phyloP scores from a whole-genome alignment of 2,888 invertebrate genomes.

The Atethmia centrago region DNA sequence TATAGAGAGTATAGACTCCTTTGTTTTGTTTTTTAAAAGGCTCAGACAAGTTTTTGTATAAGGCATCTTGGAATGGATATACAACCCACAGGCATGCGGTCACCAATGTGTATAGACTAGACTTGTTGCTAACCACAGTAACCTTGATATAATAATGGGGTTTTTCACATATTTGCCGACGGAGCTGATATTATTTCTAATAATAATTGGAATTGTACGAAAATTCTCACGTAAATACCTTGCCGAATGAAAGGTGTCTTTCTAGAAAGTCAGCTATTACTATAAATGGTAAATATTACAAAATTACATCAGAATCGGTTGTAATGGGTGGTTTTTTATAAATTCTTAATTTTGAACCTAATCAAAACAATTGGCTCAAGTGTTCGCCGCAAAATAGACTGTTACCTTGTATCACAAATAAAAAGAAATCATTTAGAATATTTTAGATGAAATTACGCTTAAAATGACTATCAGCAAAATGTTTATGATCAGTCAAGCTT shows the following conservation, averaged over 20 bases:
- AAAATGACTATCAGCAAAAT: slow-evolving; percentile 16
- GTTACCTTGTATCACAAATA: slow-evolving; percentile 1
- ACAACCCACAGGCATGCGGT: slow-evolving; percentile 57
- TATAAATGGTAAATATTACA: not conserved
- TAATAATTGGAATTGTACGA: not conserved
- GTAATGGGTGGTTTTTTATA: not conserved
- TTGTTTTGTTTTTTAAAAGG: slow-evolving; percentile 48
- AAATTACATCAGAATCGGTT: not conserved
- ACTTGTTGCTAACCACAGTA: slow-evolving; percentile 44
- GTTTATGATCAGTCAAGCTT: slow-evolving; percentile 27
- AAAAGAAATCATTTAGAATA: not conserved
- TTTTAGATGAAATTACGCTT: slow-evolving; percentile 15
- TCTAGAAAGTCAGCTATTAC: slow-evolving; percentile 6
- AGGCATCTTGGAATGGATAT: slow-evolving; percentile 44
- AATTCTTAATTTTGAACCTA: not conserved
- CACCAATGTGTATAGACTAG: slow-evolving; percentile 51
- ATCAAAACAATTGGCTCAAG: not conserved
- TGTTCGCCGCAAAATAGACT: not conserved
- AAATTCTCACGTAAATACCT: not conserved
- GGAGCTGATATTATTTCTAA: not conserved
- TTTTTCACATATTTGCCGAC: slow-evolving; percentile 29
- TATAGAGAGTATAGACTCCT: slow-evolving; percentile 13
- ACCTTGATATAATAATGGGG: slow-evolving; percentile 57
- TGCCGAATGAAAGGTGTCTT: slow-evolving; percentile 2
- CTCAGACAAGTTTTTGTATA: slow-evolving; percentile 39